Evolutionary conservation across 2,113 vertebrate genomes (phyloP), one percentile per base, ranked within the genome.

Genomic region (Gorsachius goisagi): DNA sequence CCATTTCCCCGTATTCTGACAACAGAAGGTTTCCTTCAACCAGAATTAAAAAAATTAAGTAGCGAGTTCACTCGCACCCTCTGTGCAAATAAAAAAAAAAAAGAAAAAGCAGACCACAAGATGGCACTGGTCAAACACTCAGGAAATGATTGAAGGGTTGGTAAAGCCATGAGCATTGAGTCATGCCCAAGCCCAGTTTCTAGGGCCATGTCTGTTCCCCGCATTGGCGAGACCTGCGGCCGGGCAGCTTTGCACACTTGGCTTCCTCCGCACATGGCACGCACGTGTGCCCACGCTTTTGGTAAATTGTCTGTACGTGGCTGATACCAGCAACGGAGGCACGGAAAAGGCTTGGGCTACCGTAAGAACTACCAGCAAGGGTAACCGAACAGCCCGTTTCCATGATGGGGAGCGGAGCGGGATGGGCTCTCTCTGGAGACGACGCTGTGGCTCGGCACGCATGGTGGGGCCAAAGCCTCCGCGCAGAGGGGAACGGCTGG

Each of bases 91-190:
- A 12, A 39, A 4, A 23, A 55, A 21, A 33, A 15, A 14, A 15
- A 14, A 52, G 37, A 21, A 47, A n/a, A 17, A 19, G 9, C 13
- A 33, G 35, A 47, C 96, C 97, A 96, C 96, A 87, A 97, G 97
- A 87, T 97, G 97, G 94, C 94, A 92, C 80, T 87, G 95, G 92
- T 76, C 87, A 94, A 89, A 94, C 84, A 1, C 58, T 52, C 11
- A 22, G 81, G 35, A 56, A 75, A 55, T 35, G 9, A 26, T 16
- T 6, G 49, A 35, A 19, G 5, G 4, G 2, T 3, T 35, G 35
- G 15, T 26, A 9, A 56, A 9, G 41, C 27, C 0, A 8, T 1
- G 27, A 68, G 41, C 35, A 4, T 8, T 12, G 32, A 19, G 4
- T 33, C 10, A 32, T 45, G 58, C 28, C 18, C 26, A 11, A 71